phyloP scores from a whole-genome alignment of 2,113 vertebrate species.

The Crotalus helleri region DNA sequence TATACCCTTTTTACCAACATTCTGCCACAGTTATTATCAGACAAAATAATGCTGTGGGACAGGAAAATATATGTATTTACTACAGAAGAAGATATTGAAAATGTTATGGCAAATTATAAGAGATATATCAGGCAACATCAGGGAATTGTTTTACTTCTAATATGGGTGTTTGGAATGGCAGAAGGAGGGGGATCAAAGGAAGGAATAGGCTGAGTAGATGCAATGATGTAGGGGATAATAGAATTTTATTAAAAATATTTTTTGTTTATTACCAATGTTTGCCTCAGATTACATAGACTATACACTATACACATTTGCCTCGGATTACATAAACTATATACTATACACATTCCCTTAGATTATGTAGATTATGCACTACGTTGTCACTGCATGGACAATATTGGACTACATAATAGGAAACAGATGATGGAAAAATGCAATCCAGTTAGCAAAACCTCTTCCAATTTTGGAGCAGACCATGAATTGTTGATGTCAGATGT shows the following conservation, averaged over 20 bases:
- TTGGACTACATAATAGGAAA: background rate
- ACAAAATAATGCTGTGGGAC: background rate
- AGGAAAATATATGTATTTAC: background rate
- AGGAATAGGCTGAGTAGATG: background rate
- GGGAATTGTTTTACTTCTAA: background rate
- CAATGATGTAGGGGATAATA: background rate
- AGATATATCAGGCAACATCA: background rate
- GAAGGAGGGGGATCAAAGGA: background rate
- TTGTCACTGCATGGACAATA: background rate
- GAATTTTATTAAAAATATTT: background rate
- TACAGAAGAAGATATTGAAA: background rate
- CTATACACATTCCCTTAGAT: background rate
- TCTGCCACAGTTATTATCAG: background rate
- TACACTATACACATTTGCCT: background rate
- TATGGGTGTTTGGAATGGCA: background rate
- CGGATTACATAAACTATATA: background rate
- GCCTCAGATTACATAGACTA: background rate
- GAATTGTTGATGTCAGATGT: background rate
- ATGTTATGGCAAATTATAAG: background rate
- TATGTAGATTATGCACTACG: background rate
- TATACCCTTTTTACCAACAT: background rate
- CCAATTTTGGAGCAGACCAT: background rate
- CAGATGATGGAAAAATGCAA: background rate
- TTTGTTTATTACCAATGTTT: background rate
- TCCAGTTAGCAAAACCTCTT: background rate